Percentiles rank a stretch among this genome's conserved stretches.
These are phyloP conservation scores for Arctocebus calabarensis DNA, from an alignment of 2,797 vertebrate genomes.

Conservation along the genomic window DNA sequence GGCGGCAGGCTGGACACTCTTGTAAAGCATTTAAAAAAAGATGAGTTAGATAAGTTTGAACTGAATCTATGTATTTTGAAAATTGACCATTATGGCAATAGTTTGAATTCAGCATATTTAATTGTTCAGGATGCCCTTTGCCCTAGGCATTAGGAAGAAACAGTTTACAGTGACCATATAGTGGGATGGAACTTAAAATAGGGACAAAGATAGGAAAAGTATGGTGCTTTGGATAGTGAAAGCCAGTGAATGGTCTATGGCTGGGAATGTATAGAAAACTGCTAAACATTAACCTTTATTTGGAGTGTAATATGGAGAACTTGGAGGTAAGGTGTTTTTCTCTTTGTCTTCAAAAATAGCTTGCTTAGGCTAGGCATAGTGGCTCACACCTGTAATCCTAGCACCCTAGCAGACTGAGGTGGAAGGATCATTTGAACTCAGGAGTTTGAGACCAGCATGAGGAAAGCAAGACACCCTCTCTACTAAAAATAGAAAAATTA, in stretches of 20 bases:
- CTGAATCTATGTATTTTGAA: conserved; percentile 33
- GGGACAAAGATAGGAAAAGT: background rate
- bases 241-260: background rate
- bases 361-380: too few relatives aligned
- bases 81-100: background rate
- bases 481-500: too few relatives aligned
- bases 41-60: background rate
- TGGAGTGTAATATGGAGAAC: background rate
- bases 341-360: background rate
- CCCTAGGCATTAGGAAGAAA: background rate
- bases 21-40: conserved; percentile 10
- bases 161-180: background rate
- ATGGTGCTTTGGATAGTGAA: background rate
- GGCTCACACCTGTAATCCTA: too few relatives aligned
- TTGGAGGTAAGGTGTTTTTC: background rate
- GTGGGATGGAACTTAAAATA: conserved; percentile 6
- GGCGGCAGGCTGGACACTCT: background rate
- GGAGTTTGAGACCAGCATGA: too few relatives aligned
- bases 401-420: too few relatives aligned
- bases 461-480: too few relatives aligned
- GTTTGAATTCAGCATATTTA: conserved; percentile 32
- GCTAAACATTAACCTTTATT: background rate
- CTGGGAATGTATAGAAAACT: background rate
- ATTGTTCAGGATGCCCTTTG: background rate
- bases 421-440: too few relatives aligned